Evolutionary conservation across 2,797 vertebrate genomes (phyloP).

Genomic region (Semotilus atromaculatus): DNA sequence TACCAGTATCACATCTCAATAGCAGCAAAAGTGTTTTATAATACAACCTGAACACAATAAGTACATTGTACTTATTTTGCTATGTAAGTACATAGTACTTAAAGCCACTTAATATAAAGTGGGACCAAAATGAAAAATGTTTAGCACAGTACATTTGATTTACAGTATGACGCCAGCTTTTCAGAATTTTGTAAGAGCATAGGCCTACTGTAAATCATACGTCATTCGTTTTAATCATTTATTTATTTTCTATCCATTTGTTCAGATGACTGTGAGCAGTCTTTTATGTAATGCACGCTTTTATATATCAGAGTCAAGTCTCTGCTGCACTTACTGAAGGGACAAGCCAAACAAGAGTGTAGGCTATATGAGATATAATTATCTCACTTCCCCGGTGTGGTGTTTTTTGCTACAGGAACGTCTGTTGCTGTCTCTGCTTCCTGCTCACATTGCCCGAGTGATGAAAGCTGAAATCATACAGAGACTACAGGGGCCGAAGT

Average conservation of each 20-base stretch:
- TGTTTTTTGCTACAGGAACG: conserved; percentile 82
- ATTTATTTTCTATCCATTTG: neutral
- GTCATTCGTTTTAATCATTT: neutral
- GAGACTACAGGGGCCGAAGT: conserved; percentile 93
- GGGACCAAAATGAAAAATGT: too few species aligned
- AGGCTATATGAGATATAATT: neutral
- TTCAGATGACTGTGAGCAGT: neutral
- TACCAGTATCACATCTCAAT: too few species aligned
- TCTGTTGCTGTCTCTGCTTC: conserved; percentile 90
- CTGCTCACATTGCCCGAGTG: conserved; percentile 94
- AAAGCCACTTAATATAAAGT: too few species aligned
- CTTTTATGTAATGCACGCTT: neutral
- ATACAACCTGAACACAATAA: too few species aligned
- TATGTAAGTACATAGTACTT: too few species aligned
- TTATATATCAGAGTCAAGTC: neutral
- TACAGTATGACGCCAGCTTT: too few species aligned
- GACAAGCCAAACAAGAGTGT: neutral
- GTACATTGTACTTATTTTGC: too few species aligned
- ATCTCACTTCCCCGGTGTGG: neutral
- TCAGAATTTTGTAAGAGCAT: neutral
- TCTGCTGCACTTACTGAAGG: conserved; percentile 18
- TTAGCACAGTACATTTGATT: too few species aligned
- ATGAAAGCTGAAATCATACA: conserved; percentile 99
- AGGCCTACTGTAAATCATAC: conserved; percentile 1
- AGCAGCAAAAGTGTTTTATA: too few species aligned